Evolutionary conservation across 2,113 vertebrate species (phyloP).

Genomic region (Catharus fuscescens): DNA sequence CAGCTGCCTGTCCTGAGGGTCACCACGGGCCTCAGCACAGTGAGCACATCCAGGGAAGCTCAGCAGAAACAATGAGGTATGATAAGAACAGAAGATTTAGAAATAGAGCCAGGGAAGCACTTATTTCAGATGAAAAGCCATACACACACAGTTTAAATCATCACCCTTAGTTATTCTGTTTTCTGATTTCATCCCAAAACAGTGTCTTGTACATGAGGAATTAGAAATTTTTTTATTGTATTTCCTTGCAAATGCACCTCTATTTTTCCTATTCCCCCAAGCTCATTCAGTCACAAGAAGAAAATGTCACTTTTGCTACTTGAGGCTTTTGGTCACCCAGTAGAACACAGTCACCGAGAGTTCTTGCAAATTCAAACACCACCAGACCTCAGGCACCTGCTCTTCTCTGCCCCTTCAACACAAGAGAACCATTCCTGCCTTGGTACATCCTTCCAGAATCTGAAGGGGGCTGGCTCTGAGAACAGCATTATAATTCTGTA

Average conservation of each 20-base stretch:
- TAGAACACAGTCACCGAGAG: not conserved
- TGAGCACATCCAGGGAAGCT: not conserved
- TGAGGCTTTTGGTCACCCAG: not conserved
- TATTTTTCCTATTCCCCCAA: not conserved
- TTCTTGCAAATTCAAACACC: not conserved
- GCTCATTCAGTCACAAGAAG: not conserved
- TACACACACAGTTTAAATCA: not conserved
- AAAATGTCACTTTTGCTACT: not conserved
- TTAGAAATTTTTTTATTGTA: not conserved
- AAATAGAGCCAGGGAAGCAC: not conserved
- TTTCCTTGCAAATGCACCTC: not conserved
- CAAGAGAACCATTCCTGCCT: not conserved
- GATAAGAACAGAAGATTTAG: not conserved
- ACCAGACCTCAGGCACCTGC: not conserved
- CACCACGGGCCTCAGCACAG: not conserved
- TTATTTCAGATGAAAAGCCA: not conserved
- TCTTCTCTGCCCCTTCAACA: not conserved
- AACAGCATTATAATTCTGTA: not conserved
- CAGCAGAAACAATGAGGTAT: not conserved
- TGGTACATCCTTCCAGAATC: not conserved
- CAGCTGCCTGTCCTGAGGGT: not conserved
- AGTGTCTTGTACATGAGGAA: not conserved
- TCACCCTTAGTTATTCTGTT: not conserved
- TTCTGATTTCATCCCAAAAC: not conserved
- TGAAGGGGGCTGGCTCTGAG: not conserved